Base-by-base conservation (phyloP, 2,888 invertebrate species). In the Octonoba sinensis region DNA sequence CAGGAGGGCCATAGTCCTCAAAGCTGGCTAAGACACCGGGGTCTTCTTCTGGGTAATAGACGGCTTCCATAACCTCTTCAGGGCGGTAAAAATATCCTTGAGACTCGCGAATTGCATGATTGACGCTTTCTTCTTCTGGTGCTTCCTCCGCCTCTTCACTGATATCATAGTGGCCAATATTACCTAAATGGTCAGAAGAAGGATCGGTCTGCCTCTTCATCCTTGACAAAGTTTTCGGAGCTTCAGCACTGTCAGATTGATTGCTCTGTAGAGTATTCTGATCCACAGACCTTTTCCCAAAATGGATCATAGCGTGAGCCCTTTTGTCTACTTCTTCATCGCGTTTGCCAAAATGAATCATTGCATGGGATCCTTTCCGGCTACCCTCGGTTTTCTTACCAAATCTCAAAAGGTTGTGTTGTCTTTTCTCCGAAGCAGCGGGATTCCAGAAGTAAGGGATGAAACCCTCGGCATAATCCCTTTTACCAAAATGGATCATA, bases 401-500 rank as follows among this genome's bases (percentile, higher is more conserved):
- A 20, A 82, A 82, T 16, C 72, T 46, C 20, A 82, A 27, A n/a
- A 82, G 60, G 22, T 72, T 76, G 24, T 76, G 76, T 13, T 76
- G 64, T 11, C 66, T 56, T 36, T 76, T 72, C 3, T 51, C 67
- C 12, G 12, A 22, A 22, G 24, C 49, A 16, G 6, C 47, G 1
- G 72, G 78, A 54, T n/a, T 60, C 72, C 51, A 67, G 49, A 22
- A 65, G 24, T 16, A 44, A 8, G 47, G 47, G 8, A 67, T 1
- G 13, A 3, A 11, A 8, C 56, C 56, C n/a, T 36, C 56, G 13
- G 54, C 12, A 24, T n/a, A 47, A 13, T 66, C 66, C 27, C 72
- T 65, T 49, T 77, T 77, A 6, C 82, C 82, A 46, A 82, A 82
- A 57, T 77, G 82, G 24, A 82, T 82, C 72, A 77, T 82, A 27